Evolutionary conservation across 2,797 vertebrate genomes (phyloP).

Genomic region (Momotus momota): DNA sequence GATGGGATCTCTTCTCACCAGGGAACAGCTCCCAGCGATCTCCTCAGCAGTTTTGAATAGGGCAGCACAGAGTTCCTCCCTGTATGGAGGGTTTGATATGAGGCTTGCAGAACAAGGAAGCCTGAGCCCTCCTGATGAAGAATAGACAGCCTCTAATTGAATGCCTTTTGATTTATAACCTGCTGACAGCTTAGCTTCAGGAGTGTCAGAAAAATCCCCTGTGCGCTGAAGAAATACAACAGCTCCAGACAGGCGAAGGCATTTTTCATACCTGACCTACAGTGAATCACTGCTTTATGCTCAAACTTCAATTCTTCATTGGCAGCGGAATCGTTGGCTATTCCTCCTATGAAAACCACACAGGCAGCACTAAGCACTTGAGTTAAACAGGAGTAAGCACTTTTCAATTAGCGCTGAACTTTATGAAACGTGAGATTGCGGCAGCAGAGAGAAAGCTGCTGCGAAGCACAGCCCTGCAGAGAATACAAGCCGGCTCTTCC

Average conservation of each 20-base stretch:
- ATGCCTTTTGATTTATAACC: neutral
- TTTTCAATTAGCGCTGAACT: neutral
- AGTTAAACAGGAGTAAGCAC: neutral
- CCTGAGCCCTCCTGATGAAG: neutral
- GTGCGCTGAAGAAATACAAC: neutral
- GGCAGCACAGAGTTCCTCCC: neutral
- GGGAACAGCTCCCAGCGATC: neutral
- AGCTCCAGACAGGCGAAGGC: neutral
- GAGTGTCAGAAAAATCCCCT: neutral
- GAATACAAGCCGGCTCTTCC: fast-evolving
- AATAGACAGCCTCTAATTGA: neutral
- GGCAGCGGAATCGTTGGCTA: fast-evolving
- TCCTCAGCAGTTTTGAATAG: neutral
- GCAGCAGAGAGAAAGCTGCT: fast-evolving
- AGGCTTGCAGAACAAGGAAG: neutral
- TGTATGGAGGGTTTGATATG: fast-evolving
- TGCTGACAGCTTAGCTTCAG: neutral
- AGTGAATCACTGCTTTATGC: neutral
- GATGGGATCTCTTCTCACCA: fast-evolving
- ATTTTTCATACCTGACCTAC: neutral
- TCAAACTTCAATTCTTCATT: neutral
- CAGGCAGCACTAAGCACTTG: neutral
- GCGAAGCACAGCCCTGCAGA: neutral
- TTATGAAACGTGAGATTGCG: neutral
- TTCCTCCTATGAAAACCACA: neutral